Conservation (phyloP, 2,113 vertebrate genomes). For the Amia ocellicauda region DNA sequence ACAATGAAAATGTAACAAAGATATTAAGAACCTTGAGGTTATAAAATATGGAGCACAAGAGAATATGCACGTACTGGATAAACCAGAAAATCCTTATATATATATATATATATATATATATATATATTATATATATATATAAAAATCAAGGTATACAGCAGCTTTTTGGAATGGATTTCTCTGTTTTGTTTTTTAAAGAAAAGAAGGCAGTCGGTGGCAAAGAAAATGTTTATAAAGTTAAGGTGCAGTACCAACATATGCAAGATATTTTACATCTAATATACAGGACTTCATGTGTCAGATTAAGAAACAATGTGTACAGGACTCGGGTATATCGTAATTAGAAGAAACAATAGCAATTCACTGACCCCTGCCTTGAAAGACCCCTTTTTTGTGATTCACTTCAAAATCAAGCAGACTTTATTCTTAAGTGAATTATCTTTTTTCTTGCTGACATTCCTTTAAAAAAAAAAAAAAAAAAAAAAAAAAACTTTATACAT, state of each 20-base stretch:
- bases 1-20: slow-evolving; percentile 45
- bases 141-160: slow-evolving; percentile 70
- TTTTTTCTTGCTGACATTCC: slow-evolving; percentile 2
- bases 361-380: slow-evolving; percentile 6
- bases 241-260: slow-evolving; percentile 64
- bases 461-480: slow-evolving; percentile 2
- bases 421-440: slow-evolving; percentile 1
- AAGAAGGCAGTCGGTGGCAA: slow-evolving; percentile 66
- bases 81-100: slow-evolving; percentile 53
- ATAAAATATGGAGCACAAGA: slow-evolving; percentile 42
- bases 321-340: slow-evolving; percentile 20
- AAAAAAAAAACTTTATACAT: slow-evolving; percentile 6
- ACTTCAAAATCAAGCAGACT: slow-evolving; percentile 3
- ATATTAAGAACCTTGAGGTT: slow-evolving; percentile 36
- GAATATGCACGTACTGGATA: slow-evolving; percentile 31
- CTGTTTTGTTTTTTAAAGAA: slow-evolving; percentile 51
- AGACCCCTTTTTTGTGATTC: background rate
- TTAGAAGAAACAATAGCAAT: background rate
- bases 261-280: slow-evolving; percentile 53
- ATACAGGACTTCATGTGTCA: slow-evolving; percentile 45
- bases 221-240: slow-evolving; percentile 61
- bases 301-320: slow-evolving; percentile 30
- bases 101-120: slow-evolving; percentile 57
- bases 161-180: slow-evolving; percentile 51
- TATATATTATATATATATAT: slow-evolving; percentile 58